Conservation (phyloP, 2,888 invertebrate species). For the Polyommatus iphigenia region DNA sequence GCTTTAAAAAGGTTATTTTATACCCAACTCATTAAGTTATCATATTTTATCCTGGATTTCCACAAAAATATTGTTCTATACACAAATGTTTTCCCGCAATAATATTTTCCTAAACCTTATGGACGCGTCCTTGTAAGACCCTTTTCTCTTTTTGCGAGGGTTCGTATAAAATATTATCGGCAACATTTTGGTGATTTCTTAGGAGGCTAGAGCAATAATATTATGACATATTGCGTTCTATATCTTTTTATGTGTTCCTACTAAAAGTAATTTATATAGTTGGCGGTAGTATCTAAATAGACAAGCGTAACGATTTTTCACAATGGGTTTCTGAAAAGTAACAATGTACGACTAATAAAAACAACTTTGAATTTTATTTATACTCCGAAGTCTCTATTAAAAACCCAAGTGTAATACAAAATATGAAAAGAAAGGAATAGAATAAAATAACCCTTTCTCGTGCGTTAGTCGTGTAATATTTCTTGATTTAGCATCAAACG, state of each 20-base stretch:
- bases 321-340: neutral
- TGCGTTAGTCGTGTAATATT: neutral
- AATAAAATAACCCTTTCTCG: neutral
- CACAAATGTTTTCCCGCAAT: neutral
- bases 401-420: no score
- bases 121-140: constrained; percentile 51
- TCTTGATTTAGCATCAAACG: neutral
- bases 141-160: constrained; percentile 56
- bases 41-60: neutral
- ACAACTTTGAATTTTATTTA: no score
- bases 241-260: constrained; percentile 50
- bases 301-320: neutral
- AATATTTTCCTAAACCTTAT: constrained; percentile 28
- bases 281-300: neutral
- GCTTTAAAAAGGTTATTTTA: no score
- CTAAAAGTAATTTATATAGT: constrained; percentile 31
- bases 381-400: neutral
- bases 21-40: no score
- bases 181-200: constrained; percentile 62
- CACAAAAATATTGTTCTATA: neutral
- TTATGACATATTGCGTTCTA: constrained; percentile 75
- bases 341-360: neutral
- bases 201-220: constrained; percentile 73
- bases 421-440: neutral
- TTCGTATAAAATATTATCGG: constrained; percentile 71